Base-by-base conservation (phyloP, 2,888 invertebrate genomes). In the Apoda limacodes region DNA sequence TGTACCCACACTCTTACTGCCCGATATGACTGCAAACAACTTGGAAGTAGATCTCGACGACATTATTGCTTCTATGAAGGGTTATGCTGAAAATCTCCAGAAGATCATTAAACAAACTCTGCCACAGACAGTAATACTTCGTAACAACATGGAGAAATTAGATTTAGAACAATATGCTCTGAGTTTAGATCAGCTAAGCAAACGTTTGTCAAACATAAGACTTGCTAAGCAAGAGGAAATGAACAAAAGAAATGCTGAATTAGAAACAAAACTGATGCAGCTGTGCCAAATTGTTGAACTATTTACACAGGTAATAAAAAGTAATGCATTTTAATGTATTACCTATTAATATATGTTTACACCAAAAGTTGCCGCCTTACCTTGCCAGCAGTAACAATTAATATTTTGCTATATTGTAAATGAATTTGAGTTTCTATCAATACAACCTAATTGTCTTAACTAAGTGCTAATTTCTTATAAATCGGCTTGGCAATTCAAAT, bases 281-380 rank as follows among this genome's bases (percentile, higher is more conserved):
- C 43, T 78, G 5, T 67, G 64, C 42, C 51, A 65, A 22, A 66
- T 74, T 58, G 68, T 76, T 2, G 58, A 65, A 21, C 55, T 64
- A 46, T 74, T 78, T 40, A 66, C 64, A 15, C 60, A 72, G 65
- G 78, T 75, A 48, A 25, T 5, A 2, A 9, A 22, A 28, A 5
- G n/a, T n/a, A 17, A 17, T 5, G 7, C 9, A n/a, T n/a, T 4
- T 22, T 22, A n/a, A 4, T 6, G 9, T 9, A 4, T n/a, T 22
- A 10, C 17, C 17, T 17, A 7, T n/a, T n/a, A n/a, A n/a, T n/a
- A n/a, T n/a, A n/a, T n/a, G n/a, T n/a, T n/a, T n/a, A n/a, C n/a
- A n/a, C n/a, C n/a, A n/a, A n/a, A n/a, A n/a, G n/a, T n/a, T n/a
- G n/a, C n/a, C n/a, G n/a, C n/a, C n/a, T n/a, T n/a, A n/a, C n/a